Percentiles rank a stretch among this genome's conserved stretches.
Conservation (phyloP, 2,888 invertebrate genomes). For the Glaucopsyche alexis region DNA sequence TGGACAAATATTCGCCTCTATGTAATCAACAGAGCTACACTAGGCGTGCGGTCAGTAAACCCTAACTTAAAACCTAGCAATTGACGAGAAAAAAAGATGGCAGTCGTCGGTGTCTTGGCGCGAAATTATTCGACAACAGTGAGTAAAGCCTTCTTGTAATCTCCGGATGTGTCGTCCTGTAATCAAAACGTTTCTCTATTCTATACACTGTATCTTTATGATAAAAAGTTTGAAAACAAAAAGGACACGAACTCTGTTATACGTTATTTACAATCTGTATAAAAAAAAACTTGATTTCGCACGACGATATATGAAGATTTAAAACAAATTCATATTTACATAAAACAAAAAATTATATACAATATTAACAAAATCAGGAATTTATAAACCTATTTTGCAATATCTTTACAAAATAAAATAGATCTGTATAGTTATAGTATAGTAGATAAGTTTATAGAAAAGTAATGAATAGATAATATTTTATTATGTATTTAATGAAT, state of each 20-base stretch:
- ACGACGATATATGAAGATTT: background rate
- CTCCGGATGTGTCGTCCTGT: slow-evolving; percentile 95
- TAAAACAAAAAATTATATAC: slow-evolving; percentile 20
- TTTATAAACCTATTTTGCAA: background rate
- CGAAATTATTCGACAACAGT: slow-evolving; percentile 86
- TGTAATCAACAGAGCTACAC: background rate
- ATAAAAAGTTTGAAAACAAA: slow-evolving; percentile 8
- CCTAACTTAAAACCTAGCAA: slow-evolving; percentile 58
- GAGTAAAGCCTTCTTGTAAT: slow-evolving; percentile 94
- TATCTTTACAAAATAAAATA: background rate
- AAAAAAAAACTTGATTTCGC: background rate
- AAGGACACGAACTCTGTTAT: background rate
- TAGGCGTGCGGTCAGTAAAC: slow-evolving; percentile 28
- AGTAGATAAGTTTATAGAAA: background rate
- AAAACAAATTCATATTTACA: background rate
- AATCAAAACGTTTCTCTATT: slow-evolving; percentile 74
- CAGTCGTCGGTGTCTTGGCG: slow-evolving; percentile 51
- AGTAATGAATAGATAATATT: background rate
- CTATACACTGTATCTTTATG: slow-evolving; percentile 49
- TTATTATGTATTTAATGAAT: background rate
- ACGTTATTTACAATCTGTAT: background rate
- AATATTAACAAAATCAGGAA: background rate
- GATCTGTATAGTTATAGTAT: slow-evolving; percentile 24
- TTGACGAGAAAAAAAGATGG: slow-evolving; percentile 63
- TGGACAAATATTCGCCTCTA: background rate